Evolutionary conservation across 2,113 vertebrate species (phyloP).

Genomic region (Heteronetta atricapilla): DNA sequence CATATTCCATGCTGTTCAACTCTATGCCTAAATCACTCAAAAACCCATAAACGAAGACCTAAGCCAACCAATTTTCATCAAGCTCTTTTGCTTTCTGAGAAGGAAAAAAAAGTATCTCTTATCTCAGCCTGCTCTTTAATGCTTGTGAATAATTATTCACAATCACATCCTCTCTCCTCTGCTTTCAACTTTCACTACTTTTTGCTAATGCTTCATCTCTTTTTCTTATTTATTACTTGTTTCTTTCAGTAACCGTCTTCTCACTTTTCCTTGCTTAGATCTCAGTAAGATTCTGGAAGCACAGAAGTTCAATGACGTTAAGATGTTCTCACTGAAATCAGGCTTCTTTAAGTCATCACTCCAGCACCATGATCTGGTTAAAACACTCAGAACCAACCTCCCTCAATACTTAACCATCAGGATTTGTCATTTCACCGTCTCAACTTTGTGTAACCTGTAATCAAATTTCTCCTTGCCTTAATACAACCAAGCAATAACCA

Average conservation of each 20-base stretch:
- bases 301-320: background rate
- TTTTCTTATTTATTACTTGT: background rate
- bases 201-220: background rate
- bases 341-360: background rate
- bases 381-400: background rate
- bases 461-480: background rate
- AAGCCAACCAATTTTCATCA: background rate
- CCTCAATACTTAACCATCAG: background rate
- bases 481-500: background rate
- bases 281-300: background rate
- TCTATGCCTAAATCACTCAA: background rate
- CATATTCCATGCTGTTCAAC: background rate
- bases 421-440: background rate
- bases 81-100: background rate
- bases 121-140: background rate
- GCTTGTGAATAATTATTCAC: background rate
- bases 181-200: background rate
- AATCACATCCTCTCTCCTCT: background rate
- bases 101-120: background rate
- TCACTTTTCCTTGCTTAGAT: background rate
- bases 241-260: background rate
- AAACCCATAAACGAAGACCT: background rate
- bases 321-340: background rate
- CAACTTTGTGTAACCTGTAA: background rate
- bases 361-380: background rate